Evolutionary conservation across 2,888 invertebrate species (phyloP).

Genomic region (Heliconius cydno): DNA sequence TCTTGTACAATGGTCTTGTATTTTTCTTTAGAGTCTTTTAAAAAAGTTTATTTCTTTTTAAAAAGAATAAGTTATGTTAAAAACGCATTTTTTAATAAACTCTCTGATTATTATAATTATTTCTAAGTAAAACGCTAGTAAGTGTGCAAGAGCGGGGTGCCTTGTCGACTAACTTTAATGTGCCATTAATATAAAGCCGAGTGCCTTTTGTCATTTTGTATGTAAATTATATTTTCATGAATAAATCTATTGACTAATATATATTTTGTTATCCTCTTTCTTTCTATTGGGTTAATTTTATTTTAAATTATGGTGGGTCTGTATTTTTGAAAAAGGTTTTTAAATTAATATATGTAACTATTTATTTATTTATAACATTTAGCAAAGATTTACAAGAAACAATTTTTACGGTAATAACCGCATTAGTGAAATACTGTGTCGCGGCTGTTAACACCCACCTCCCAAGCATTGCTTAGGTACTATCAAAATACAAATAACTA

Average conservation of each 20-base stretch:
- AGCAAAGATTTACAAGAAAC: too few relatives aligned
- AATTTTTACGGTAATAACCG: too few relatives aligned
- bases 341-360: too few relatives aligned
- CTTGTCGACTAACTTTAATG: conserved; percentile 49
- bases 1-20: too few relatives aligned
- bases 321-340: background rate
- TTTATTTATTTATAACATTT: too few relatives aligned
- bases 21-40: background rate
- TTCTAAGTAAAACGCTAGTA: conserved; percentile 15
- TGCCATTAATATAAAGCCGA: conserved; percentile 69
- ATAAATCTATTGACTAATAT: conserved; percentile 64
- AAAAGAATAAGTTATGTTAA: background rate
- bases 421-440: too few relatives aligned
- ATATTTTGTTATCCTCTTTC: conserved; percentile 31
- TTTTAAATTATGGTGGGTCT: background rate
- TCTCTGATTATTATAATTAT: conserved; percentile 2
- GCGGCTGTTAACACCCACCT: too few relatives aligned
- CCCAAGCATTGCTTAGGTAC: too few relatives aligned
- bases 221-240: conserved; percentile 59
- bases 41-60: background rate
- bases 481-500: too few relatives aligned
- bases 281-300: background rate
- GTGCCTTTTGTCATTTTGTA: conserved; percentile 48
- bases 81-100: background rate
- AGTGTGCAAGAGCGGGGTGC: background rate